A percentile compares a stretch with the other conserved stretches of the same genome.
These are phyloP conservation scores for Ivindomyrus marchei DNA, from an alignment of 2,113 vertebrate species.

Conservation along the genomic window DNA sequence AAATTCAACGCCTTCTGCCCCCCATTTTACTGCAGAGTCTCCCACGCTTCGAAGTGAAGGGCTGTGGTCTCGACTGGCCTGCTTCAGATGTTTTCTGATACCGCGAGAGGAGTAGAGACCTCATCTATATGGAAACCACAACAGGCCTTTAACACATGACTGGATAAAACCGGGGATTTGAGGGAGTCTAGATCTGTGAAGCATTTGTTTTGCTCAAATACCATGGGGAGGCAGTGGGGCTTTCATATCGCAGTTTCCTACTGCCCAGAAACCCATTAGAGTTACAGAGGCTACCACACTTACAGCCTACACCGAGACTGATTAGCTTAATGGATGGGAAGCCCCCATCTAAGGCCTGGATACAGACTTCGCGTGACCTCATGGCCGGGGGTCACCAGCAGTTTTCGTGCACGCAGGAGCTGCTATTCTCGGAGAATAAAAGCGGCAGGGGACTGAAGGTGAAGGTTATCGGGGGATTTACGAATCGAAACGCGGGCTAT, in stretches of 20 bases:
- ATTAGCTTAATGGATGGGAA: background rate
- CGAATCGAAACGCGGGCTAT: background rate
- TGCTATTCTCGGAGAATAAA: constrained; percentile 4
- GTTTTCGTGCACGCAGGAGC: background rate
- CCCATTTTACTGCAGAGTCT: background rate
- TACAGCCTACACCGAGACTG: background rate
- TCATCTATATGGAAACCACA: background rate
- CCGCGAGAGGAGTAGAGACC: background rate
- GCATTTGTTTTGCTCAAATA: background rate
- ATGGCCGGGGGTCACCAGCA: background rate
- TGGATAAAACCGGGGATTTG: background rate
- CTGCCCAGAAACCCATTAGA: background rate
- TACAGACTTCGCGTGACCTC: background rate
- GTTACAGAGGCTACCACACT: background rate
- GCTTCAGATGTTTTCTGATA: background rate
- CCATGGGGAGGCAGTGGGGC: background rate
- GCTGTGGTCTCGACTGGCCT: background rate
- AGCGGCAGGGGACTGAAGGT: background rate
- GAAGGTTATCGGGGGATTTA: constrained; percentile 2
- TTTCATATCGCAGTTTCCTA: background rate
- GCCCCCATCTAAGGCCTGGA: background rate
- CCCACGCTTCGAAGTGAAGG: background rate
- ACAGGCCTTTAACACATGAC: background rate
- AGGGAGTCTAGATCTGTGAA: background rate
- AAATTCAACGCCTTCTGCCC: background rate